phyloP scores from a whole-genome alignment of 2,888 invertebrate genomes.

The Drosophila hamatofila region DNA sequence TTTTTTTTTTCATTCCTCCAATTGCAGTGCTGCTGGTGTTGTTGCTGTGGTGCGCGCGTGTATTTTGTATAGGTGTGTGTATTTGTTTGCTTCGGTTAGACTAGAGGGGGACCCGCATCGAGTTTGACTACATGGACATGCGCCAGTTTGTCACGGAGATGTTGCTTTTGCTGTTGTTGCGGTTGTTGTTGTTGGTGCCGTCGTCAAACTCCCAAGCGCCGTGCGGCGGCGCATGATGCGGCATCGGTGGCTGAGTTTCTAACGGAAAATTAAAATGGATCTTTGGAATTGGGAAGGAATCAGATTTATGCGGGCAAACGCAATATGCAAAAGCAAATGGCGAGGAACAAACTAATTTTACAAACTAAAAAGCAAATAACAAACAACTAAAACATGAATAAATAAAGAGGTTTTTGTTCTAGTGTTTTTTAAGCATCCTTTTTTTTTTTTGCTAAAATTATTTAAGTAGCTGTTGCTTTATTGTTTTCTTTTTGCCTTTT shows the following conservation, averaged over 20 bases:
- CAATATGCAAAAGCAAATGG: constrained; percentile 8
- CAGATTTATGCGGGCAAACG: constrained; percentile 7
- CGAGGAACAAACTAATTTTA: not conserved
- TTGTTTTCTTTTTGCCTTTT: constrained; percentile 52
- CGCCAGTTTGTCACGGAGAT: constrained; percentile 55
- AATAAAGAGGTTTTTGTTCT: constrained; percentile 15
- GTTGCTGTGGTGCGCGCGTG: not conserved
- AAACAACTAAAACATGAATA: constrained; percentile 28
- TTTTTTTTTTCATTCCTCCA: not conserved
- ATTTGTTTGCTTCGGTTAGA: constrained; percentile 3
- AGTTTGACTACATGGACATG: constrained; percentile 50
- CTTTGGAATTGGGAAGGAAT: constrained; percentile 13
- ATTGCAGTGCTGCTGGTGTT: constrained; percentile 4
- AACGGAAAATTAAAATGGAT: constrained; percentile 16
- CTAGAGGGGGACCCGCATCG: not conserved
- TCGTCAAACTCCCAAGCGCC: constrained; percentile 55
- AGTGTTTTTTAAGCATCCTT: constrained; percentile 24
- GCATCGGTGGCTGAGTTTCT: constrained; percentile 50
- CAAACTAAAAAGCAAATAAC: constrained; percentile 14
- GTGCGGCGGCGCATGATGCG: constrained; percentile 40
- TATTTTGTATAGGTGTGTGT: not conserved
- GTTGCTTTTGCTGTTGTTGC: constrained; percentile 49
- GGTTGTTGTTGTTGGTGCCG: constrained; percentile 53
- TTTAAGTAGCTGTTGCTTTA: constrained; percentile 81
- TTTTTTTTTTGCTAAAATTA: constrained; percentile 70